Conservation (phyloP, 2,113 vertebrate species). For the Podiceps cristatus region DNA sequence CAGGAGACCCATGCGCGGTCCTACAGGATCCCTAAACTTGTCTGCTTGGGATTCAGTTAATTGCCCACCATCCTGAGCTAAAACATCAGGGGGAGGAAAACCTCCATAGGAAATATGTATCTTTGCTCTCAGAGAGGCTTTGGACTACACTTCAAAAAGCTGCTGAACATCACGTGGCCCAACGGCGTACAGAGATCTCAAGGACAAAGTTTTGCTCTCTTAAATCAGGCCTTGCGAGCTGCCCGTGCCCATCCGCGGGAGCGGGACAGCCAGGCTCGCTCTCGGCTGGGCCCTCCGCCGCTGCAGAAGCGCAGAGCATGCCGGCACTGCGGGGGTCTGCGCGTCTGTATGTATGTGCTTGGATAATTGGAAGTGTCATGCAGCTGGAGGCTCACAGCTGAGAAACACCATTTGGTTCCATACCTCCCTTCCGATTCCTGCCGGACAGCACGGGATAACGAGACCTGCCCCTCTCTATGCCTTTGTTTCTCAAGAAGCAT, state of each 20-base stretch:
- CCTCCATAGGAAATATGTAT: accelerated
- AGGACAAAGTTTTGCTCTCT: not conserved
- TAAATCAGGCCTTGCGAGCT: accelerated
- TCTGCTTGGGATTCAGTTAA: not conserved
- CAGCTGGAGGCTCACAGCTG: not conserved
- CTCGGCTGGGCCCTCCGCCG: accelerated
- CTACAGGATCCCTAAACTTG: not conserved
- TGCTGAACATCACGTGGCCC: accelerated
- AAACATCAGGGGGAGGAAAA: not conserved
- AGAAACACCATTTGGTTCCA: not conserved
- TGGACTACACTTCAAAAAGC: not conserved
- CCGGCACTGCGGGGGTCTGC: not conserved
- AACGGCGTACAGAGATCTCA: accelerated
- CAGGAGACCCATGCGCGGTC: accelerated
- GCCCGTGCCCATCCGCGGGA: accelerated
- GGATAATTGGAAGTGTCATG: not conserved
- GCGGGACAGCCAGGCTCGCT: accelerated
- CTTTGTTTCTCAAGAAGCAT: not conserved
- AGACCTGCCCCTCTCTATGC: not conserved
- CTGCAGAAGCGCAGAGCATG: accelerated
- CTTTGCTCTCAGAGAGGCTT: not conserved
- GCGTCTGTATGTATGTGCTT: not conserved
- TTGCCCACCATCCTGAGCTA: not conserved
- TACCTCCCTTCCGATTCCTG: not conserved
- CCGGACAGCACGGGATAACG: not conserved